Evolutionary conservation across 2,797 vertebrate species (phyloP).

Genomic region (Podarcis lilfordi): DNA sequence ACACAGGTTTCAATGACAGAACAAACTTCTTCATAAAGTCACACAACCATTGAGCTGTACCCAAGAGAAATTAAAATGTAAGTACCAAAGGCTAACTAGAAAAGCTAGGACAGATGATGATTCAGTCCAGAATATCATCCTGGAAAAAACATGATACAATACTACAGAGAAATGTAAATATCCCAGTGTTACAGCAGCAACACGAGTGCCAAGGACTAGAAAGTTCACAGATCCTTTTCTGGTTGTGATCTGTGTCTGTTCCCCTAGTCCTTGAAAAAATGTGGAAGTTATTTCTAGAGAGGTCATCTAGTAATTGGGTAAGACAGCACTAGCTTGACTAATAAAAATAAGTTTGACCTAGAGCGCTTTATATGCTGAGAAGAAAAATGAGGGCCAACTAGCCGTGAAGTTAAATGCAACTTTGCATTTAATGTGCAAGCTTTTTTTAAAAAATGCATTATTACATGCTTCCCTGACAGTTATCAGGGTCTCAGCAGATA

Average conservation of each 20-base stretch:
- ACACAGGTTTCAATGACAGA: too few species aligned
- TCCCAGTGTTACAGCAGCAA: background rate
- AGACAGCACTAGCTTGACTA: background rate
- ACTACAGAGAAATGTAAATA: background rate
- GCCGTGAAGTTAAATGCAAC: too few species aligned
- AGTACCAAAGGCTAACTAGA: too few species aligned
- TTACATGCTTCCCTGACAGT: too few species aligned
- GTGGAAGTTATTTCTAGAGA: background rate
- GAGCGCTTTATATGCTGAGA: constrained; percentile 9
- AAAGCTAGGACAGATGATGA: too few species aligned
- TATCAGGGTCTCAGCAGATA: too few species aligned
- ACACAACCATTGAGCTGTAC: too few species aligned
- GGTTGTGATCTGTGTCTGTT: background rate
- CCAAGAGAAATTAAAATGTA: too few species aligned
- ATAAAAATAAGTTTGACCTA: background rate
- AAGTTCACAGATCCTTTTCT: background rate
- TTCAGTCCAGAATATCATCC: too few species aligned
- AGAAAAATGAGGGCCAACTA: background rate
- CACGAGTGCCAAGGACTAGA: background rate
- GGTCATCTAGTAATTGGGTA: background rate
- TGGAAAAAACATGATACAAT: background rate
- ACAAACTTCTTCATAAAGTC: too few species aligned
- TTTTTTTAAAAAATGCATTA: too few species aligned
- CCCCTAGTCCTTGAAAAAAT: background rate
- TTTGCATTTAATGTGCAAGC: too few species aligned